A percentile compares a stretch with the other conserved stretches of the same genome.
Conservation (phyloP, 2,888 invertebrate species). For the Sturmia bella region DNA sequence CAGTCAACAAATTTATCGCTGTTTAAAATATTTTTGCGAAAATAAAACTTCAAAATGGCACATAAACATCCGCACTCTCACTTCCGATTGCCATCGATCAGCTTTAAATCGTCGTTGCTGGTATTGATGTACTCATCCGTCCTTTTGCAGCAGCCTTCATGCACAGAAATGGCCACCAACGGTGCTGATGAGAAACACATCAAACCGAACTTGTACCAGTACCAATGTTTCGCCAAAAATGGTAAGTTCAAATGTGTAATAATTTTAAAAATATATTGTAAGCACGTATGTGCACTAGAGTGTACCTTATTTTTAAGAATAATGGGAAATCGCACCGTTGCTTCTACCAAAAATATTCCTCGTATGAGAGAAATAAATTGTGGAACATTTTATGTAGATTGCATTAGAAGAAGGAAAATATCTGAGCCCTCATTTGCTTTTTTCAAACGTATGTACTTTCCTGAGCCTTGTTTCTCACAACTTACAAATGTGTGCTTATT, state of each 20-base stretch:
- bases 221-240: slow-evolving; percentile 40
- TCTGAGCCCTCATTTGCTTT: too few relatives aligned
- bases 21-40: neutral
- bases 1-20: too few relatives aligned
- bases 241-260: slow-evolving; percentile 37
- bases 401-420: too few relatives aligned
- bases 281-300: too few relatives aligned
- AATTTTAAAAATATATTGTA: neutral
- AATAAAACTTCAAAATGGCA: slow-evolving; percentile 38
- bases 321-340: too few relatives aligned
- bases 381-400: too few relatives aligned
- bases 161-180: slow-evolving; percentile 4
- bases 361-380: too few relatives aligned
- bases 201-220: slow-evolving; percentile 16
- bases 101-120: slow-evolving; percentile 17
- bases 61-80: slow-evolving; percentile 25
- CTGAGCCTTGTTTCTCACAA: too few relatives aligned
- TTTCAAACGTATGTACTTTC: too few relatives aligned
- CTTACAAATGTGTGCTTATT: too few relatives aligned
- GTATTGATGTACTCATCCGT: slow-evolving; percentile 12
- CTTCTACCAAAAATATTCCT: too few relatives aligned
- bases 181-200: slow-evolving; percentile 9
- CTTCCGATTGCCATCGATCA: neutral
- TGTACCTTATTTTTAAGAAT: too few relatives aligned
- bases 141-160: slow-evolving; percentile 4